These are phyloP conservation scores for Corythornis cristatus DNA, from an alignment of 2,113 vertebrate species.

Conservation along the genomic window DNA sequence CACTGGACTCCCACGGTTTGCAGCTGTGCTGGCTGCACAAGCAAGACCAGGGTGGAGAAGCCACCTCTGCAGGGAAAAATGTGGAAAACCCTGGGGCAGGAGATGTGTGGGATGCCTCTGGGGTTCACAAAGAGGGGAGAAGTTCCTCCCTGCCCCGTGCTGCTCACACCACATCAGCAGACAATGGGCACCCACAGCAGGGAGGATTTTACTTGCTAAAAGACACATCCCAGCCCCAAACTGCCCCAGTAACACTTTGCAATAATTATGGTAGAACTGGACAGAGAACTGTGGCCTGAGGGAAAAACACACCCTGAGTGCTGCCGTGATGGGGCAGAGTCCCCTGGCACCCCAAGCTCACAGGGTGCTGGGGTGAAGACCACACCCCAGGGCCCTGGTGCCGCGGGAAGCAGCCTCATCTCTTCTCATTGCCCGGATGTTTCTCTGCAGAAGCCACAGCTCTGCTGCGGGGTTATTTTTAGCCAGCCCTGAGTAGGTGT, in stretches of 20 bases:
- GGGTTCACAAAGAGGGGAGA: accelerated
- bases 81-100: background rate
- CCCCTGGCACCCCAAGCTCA: accelerated
- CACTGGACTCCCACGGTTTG: accelerated
- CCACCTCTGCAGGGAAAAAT: background rate
- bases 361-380: background rate
- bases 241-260: too few species aligned
- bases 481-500: background rate
- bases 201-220: background rate
- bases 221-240: background rate
- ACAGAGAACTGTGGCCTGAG: accelerated
- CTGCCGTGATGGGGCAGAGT: background rate
- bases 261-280: background rate
- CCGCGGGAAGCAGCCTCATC: background rate
- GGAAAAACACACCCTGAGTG: background rate
- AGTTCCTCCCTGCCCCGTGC: accelerated
- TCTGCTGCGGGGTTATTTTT: background rate
- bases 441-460: background rate
- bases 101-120: accelerated
- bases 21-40: background rate
- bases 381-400: accelerated
- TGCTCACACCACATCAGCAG: background rate
- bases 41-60: accelerated
- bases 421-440: accelerated
- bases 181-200: accelerated